Conservation (phyloP, 35 echinoderm and acorn worm genomes). For the Nesometra sesokonis region DNA sequence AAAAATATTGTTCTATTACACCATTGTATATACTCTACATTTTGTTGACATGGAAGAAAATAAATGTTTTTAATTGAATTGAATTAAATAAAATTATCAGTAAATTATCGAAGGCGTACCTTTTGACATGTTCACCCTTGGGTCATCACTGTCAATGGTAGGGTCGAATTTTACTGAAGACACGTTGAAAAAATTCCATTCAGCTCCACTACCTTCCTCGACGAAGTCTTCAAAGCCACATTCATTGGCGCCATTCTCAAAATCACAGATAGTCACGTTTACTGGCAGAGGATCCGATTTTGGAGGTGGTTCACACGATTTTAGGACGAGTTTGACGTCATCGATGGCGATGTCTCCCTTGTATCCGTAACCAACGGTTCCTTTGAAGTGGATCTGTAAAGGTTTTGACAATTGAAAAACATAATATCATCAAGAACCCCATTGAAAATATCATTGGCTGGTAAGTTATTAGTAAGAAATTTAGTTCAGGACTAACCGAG, state of each 20-base stretch:
- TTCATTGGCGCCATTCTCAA: not conserved
- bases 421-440: not conserved
- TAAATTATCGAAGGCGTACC: not conserved
- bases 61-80: no score
- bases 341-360: constrained; percentile 13
- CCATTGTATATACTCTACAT: no score
- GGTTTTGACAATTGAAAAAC: not conserved
- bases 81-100: no score
- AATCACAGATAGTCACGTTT: not conserved
- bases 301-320: not conserved
- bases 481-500: not conserved
- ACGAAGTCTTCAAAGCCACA: not conserved
- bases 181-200: constrained; percentile 1
- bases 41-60: no score
- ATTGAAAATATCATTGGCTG: not conserved
- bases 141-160: not conserved
- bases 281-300: not conserved
- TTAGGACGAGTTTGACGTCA: not conserved
- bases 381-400: constrained; percentile 15
- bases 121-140: not conserved
- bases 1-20: no score
- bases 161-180: not conserved
- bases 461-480: not conserved
- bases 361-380: not conserved
- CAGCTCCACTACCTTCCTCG: not conserved